Percentiles rank a stretch among this genome's conserved stretches.
Conservation (phyloP, 2,113 vertebrate genomes). For the Cygnus buccinator region DNA sequence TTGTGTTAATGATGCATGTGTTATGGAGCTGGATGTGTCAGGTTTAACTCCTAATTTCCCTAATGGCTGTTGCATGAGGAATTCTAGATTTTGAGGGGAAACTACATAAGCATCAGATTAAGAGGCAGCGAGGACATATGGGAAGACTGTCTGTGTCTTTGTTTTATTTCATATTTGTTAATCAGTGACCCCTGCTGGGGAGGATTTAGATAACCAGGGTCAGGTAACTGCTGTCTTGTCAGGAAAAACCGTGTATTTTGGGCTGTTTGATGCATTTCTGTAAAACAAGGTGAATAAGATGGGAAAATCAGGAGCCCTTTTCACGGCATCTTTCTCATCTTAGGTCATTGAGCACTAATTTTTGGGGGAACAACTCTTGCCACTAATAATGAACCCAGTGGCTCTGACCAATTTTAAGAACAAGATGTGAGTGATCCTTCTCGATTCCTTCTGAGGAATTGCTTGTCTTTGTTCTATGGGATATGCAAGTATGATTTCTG, state of each 20-base stretch:
- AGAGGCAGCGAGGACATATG: not conserved
- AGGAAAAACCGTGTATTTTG: not conserved
- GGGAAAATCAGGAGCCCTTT: not conserved
- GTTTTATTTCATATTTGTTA: not conserved
- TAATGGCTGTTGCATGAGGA: not conserved
- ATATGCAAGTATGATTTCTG: not conserved
- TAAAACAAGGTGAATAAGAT: not conserved
- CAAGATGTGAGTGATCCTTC: not conserved
- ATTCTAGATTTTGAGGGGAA: not conserved
- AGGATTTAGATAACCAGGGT: slow-evolving; percentile 20
- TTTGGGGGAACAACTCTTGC: not conserved
- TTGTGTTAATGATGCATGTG: not conserved
- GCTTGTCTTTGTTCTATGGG: not conserved
- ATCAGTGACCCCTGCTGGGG: slow-evolving; percentile 71
- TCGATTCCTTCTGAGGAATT: not conserved
- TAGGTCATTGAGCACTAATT: not conserved
- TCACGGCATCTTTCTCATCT: not conserved
- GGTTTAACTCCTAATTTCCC: not conserved
- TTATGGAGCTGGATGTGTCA: not conserved
- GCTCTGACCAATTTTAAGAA: not conserved
- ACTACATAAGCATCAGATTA: not conserved
- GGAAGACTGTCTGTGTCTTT: not conserved
- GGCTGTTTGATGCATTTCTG: not conserved
- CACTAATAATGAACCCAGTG: fast-evolving
- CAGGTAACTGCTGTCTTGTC: not conserved